A percentile compares a stretch with the other conserved stretches of the same genome.
Conservation (phyloP, 1,140 invertebrate genomes). For the Listronotus oregonensis region DNA sequence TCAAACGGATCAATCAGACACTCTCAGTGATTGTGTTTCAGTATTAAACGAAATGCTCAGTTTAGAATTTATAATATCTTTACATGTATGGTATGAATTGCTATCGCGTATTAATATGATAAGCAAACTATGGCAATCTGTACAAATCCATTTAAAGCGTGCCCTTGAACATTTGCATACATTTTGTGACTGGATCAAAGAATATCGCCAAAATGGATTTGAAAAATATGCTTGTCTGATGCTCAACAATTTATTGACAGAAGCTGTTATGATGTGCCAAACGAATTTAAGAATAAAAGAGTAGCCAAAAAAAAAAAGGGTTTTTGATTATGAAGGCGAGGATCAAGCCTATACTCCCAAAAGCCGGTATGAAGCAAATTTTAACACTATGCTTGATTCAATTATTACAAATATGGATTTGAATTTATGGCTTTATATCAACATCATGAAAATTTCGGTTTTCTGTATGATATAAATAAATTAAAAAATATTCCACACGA, state of each 20-base stretch:
- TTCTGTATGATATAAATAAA: slow-evolving; percentile 20
- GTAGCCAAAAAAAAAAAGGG: slow-evolving; percentile 37
- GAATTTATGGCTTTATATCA: slow-evolving; percentile 28
- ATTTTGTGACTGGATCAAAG: slow-evolving; percentile 33
- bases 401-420: slow-evolving; percentile 26
- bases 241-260: slow-evolving; percentile 35
- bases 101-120: slow-evolving; percentile 44
- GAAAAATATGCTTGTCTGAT: slow-evolving; percentile 38
- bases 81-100: slow-evolving; percentile 44
- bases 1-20: slow-evolving; percentile 43
- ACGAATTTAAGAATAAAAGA: slow-evolving; percentile 36
- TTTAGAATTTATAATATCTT: slow-evolving; percentile 45
- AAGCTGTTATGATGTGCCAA: slow-evolving; percentile 22
- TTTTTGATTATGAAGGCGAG: slow-evolving; percentile 40
- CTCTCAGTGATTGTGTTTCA: slow-evolving; percentile 43
- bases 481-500: slow-evolving; percentile 32
- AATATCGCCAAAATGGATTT: slow-evolving; percentile 31
- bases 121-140: slow-evolving; percentile 46
- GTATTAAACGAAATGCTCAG: slow-evolving; percentile 45
- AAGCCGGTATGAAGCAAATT: slow-evolving; percentile 33
- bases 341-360: slow-evolving; percentile 38
- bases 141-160: slow-evolving; percentile 40
- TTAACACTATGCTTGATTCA: slow-evolving; percentile 35
- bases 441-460: too few relatives aligned
- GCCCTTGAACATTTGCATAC: slow-evolving; percentile 40